These are phyloP conservation scores for Daubentonia madagascariensis DNA, from an alignment of 2,113 vertebrate species.

Conservation along the genomic window DNA sequence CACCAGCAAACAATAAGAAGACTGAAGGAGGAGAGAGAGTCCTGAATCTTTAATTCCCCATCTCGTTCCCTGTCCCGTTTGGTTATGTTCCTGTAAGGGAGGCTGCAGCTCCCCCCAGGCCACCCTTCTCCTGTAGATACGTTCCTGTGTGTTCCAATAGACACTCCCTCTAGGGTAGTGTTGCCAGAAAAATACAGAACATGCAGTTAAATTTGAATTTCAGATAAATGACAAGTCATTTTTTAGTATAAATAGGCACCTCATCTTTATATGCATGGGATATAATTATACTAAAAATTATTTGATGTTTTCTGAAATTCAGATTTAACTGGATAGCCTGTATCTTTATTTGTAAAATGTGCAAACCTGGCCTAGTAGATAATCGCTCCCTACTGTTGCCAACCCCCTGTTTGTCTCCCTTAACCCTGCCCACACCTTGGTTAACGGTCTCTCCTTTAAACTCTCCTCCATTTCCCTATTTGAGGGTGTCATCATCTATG, in stretches of 20 bases:
- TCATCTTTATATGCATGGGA: not conserved
- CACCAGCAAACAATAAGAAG: not conserved
- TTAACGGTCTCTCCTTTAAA: not conserved
- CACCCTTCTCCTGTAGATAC: too few relatives aligned
- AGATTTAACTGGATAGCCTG: not conserved
- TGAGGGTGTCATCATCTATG: not conserved
- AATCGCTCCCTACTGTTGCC: not conserved
- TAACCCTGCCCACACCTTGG: not conserved
- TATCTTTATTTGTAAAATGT: not conserved
- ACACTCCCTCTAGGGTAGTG: accelerated
- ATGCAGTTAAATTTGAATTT: not conserved
- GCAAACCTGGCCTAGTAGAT: not conserved
- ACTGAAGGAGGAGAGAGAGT: not conserved
- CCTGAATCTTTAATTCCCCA: not conserved
- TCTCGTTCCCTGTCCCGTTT: not conserved
- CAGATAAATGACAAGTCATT: not conserved
- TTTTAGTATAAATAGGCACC: not conserved
- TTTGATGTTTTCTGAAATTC: not conserved
- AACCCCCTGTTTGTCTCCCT: not conserved
- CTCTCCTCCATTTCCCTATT: not conserved
- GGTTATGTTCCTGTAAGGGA: not conserved
- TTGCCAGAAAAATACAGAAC: not conserved
- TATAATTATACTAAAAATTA: not conserved
- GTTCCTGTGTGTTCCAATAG: accelerated
- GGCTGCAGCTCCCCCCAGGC: not conserved